These are phyloP conservation scores for Phortica okadai DNA, from an alignment of 2,888 invertebrate species.

Conservation along the genomic window DNA sequence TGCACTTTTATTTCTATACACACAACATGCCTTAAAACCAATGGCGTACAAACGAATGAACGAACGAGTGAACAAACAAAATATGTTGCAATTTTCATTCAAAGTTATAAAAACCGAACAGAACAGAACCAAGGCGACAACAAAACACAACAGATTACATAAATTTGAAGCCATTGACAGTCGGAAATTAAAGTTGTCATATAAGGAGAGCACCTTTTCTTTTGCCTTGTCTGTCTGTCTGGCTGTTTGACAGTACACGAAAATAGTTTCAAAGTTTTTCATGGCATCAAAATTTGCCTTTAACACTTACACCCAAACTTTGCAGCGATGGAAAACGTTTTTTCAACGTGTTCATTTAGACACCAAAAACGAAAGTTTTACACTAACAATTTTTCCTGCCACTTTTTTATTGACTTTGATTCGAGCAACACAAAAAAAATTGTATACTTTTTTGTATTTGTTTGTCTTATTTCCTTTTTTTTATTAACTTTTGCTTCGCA, in stretches of 20 bases:
- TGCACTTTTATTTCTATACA: constrained; percentile 7
- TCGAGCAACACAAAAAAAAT: neutral
- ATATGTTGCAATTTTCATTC: constrained; percentile 30
- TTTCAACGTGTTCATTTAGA: constrained; percentile 74
- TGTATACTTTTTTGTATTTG: neutral
- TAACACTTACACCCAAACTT: constrained; percentile 78
- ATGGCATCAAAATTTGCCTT: neutral
- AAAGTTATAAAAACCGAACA: neutral
- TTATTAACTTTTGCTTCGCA: neutral
- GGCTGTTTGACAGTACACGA: too few relatives aligned
- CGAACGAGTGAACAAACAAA: neutral
- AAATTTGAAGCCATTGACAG: neutral
- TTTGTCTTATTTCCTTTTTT: neutral
- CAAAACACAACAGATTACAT: constrained; percentile 13
- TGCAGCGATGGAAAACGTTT: constrained; percentile 78
- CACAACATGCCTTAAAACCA: neutral
- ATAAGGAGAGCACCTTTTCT: neutral
- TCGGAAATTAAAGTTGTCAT: neutral
- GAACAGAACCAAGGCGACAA: neutral
- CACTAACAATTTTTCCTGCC: neutral
- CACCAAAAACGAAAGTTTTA: neutral
- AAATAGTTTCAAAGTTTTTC: neutral
- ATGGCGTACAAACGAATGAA: neutral
- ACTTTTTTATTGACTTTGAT: neutral
- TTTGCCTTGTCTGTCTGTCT: neutral